Percentiles rank a stretch among this genome's conserved stretches.
These are phyloP conservation scores for Troilus luridus DNA, from an alignment of 2,888 invertebrate genomes.

Conservation along the genomic window DNA sequence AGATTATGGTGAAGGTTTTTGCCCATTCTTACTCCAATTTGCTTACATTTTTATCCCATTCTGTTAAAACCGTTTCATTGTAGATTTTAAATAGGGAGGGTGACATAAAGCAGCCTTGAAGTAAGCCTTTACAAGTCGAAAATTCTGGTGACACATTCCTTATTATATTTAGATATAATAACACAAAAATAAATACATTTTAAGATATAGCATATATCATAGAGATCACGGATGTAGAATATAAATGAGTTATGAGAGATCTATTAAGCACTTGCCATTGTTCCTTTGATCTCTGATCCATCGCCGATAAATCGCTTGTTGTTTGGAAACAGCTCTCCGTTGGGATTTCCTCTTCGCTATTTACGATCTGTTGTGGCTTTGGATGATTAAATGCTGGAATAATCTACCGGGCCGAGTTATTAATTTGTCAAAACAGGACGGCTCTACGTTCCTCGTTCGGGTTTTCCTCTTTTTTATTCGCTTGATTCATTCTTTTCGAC, in stretches of 20 bases:
- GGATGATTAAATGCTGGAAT: background rate
- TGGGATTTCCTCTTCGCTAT: background rate
- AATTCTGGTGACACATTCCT: too few species aligned
- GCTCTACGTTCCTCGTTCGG: background rate
- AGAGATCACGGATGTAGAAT: background rate
- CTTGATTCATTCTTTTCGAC: slow-evolving; percentile 14
- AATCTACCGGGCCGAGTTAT: background rate
- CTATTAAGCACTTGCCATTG: background rate
- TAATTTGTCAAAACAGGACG: slow-evolving; percentile 8
- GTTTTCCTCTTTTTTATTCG: background rate
- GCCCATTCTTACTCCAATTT: too few species aligned
- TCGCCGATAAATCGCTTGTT: background rate
- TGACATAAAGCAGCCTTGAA: too few species aligned
- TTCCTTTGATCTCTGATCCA: slow-evolving; percentile 1
- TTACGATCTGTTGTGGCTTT: background rate
- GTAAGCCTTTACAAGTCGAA: too few species aligned
- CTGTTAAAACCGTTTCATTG: too few species aligned
- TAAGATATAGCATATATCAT: background rate
- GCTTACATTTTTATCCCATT: too few species aligned
- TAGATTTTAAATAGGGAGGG: too few species aligned
- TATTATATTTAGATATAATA: background rate
- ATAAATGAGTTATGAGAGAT: background rate
- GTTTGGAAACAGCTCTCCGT: background rate
- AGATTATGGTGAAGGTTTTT: too few species aligned
- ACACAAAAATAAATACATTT: background rate